phyloP scores from a whole-genome alignment of 2,113 vertebrate genomes.

The Marmota flaviventris region DNA sequence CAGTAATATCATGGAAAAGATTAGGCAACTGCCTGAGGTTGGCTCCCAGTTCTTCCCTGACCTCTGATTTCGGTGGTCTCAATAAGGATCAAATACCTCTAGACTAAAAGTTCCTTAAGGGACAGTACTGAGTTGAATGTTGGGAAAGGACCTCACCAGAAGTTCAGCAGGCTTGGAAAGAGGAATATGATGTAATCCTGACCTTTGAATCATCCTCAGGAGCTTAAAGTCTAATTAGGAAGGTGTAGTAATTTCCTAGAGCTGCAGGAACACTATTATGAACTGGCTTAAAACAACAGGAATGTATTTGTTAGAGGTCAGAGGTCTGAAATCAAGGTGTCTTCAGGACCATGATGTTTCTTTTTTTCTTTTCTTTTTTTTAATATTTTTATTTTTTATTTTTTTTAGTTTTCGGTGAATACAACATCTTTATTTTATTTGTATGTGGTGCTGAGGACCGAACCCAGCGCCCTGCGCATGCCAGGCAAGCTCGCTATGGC shows the following conservation, averaged over 20 bases:
- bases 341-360: background rate
- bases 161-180: background rate
- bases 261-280: background rate
- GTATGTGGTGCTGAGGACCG: too few relatives aligned
- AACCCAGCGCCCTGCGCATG: too few relatives aligned
- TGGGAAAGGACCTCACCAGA: too few relatives aligned
- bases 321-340: background rate
- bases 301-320: background rate
- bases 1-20: background rate
- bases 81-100: background rate
- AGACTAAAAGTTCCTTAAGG: background rate
- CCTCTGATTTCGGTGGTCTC: background rate
- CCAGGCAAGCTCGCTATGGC: too few relatives aligned
- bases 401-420: too few relatives aligned
- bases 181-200: too few relatives aligned
- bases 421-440: too few relatives aligned
- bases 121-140: background rate
- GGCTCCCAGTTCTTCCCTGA: background rate
- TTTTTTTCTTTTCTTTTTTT: too few relatives aligned
- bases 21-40: background rate
- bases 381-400: too few relatives aligned
- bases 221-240: background rate
- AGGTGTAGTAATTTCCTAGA: background rate
- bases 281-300: too few relatives aligned
- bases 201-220: background rate